phyloP scores from a whole-genome alignment of 2,113 vertebrate genomes.

The Neolamprologus variostigma region DNA sequence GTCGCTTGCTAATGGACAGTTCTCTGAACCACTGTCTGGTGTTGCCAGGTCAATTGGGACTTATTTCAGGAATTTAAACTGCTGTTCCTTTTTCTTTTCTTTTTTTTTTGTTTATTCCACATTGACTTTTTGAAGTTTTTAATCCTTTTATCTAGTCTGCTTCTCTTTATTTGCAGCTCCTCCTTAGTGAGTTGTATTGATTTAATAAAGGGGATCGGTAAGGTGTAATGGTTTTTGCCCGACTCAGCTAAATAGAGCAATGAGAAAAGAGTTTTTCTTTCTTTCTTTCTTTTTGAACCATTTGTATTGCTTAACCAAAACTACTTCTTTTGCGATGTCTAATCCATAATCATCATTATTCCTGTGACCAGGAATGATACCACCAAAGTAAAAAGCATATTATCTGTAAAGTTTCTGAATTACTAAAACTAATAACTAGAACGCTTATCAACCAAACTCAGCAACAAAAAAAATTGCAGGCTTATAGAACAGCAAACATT shows the following conservation, averaged over 20 bases:
- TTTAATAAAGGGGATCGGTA: not conserved
- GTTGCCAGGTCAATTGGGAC: not conserved
- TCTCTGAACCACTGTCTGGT: not conserved
- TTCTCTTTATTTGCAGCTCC: not conserved
- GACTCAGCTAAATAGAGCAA: not conserved
- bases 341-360: slow-evolving; percentile 6
- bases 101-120: not conserved
- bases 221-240: not conserved
- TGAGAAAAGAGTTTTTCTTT: not conserved
- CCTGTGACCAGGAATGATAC: not conserved
- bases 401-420: not conserved
- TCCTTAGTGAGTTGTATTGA: not conserved
- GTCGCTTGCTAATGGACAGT: not conserved
- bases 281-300: not conserved
- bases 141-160: not conserved
- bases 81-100: not conserved
- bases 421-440: not conserved
- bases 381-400: not conserved
- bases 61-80: not conserved
- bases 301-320: not conserved
- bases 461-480: not conserved
- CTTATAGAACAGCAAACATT: not conserved
- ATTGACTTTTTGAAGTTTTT: not conserved
- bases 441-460: not conserved
- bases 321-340: not conserved